Percentiles rank a stretch among this genome's conserved stretches.
These are phyloP conservation scores for Periophthalmodon schlosseri DNA, from an alignment of 2,113 vertebrate genomes.

Conservation along the genomic window DNA sequence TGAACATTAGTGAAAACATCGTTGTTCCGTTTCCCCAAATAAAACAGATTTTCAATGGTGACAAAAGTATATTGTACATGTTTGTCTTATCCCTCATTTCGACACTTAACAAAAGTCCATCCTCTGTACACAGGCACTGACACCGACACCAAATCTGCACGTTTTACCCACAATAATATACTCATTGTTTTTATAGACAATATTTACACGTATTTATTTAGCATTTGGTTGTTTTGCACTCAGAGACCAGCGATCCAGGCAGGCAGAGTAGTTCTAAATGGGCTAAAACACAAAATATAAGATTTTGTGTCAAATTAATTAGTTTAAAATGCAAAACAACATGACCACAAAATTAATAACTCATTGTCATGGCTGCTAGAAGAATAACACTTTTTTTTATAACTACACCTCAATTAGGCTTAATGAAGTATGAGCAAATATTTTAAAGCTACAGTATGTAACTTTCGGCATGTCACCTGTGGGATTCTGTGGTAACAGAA, in stretches of 20 bases:
- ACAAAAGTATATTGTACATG: conserved; percentile 62
- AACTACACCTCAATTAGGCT: neutral
- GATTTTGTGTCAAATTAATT: conserved; percentile 32
- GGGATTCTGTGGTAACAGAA: too few species aligned
- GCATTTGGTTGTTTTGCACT: conserved; percentile 71
- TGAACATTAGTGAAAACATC: conserved; percentile 66
- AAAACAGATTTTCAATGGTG: conserved; percentile 54
- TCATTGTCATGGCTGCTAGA: neutral
- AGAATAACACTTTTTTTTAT: neutral
- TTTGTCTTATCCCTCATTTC: conserved; percentile 38
- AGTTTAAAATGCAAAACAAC: neutral
- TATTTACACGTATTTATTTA: conserved; percentile 73
- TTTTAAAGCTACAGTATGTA: neutral
- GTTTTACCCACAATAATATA: conserved; percentile 73
- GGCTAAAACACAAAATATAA: conserved; percentile 11
- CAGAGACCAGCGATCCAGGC: conserved; percentile 41
- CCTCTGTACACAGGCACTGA: conserved; percentile 67
- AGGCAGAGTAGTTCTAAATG: neutral
- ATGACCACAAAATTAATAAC: neutral
- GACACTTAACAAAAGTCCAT: conserved; percentile 57
- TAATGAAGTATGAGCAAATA: neutral
- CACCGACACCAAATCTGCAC: conserved; percentile 53
- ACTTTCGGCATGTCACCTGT: too few species aligned
- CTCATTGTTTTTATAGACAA: conserved; percentile 59
- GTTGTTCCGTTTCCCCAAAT: conserved; percentile 38